These are phyloP conservation scores for Hedychridium roseum DNA, from an alignment of 2,888 invertebrate species.

Conservation along the genomic window DNA sequence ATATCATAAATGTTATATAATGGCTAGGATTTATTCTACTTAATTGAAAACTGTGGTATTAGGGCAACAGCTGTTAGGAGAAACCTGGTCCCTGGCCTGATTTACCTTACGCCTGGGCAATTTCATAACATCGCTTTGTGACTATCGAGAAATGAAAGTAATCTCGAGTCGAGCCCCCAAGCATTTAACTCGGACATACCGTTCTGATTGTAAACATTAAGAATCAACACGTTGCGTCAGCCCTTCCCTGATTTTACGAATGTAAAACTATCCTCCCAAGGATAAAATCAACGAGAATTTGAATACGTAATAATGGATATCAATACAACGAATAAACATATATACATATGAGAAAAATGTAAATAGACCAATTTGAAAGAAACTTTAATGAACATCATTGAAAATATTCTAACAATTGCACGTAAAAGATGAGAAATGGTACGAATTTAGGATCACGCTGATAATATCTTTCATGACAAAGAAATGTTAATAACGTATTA, in stretches of 20 bases:
- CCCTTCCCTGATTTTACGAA: background rate
- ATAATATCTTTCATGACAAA: too few relatives aligned
- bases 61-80: too few relatives aligned
- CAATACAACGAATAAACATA: too few relatives aligned
- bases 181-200: slow-evolving; percentile 1
- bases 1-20: too few relatives aligned
- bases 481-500: too few relatives aligned
- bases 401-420: too few relatives aligned
- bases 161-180: slow-evolving; percentile 30
- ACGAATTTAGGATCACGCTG: too few relatives aligned
- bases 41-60: background rate
- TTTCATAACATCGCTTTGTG: slow-evolving; percentile 4
- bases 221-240: background rate
- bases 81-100: slow-evolving; percentile 5
- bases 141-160: slow-evolving; percentile 22
- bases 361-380: too few relatives aligned
- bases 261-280: background rate
- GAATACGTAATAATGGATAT: background rate
- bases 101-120: background rate
- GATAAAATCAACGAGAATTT: background rate
- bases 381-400: too few relatives aligned
- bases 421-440: too few relatives aligned
- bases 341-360: too few relatives aligned
- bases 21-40: background rate
- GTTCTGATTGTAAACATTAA: too few relatives aligned